Conservation (phyloP, 2,888 invertebrate genomes). For the Cremastobaeus sp. region DNA sequence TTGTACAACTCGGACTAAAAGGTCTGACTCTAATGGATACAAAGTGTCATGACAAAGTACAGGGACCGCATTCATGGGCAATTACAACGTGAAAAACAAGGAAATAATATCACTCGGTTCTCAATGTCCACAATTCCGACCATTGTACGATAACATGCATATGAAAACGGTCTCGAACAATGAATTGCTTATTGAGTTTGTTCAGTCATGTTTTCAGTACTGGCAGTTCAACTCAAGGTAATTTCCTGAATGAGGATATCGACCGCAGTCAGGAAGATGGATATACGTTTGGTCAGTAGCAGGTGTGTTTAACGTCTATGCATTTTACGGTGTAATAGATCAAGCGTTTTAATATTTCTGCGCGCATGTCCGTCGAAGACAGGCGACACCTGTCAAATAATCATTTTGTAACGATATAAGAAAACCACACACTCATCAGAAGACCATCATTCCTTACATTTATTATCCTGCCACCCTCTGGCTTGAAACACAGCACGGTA, state of each 20-base stretch:
- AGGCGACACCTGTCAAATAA: slow-evolving; percentile 54
- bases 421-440: slow-evolving; percentile 27
- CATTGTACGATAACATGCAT: slow-evolving; percentile 18
- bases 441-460: slow-evolving; percentile 2
- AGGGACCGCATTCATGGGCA: no score
- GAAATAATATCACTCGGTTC: slow-evolving; percentile 12
- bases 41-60: no score
- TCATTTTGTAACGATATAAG: slow-evolving; percentile 33
- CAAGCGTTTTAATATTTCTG: slow-evolving; percentile 39
- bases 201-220: slow-evolving; percentile 50
- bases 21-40: no score
- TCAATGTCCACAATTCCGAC: slow-evolving; percentile 6
- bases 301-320: slow-evolving; percentile 57
- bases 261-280: slow-evolving; percentile 43
- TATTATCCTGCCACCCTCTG: not conserved
- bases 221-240: slow-evolving; percentile 44
- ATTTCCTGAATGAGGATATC: slow-evolving; percentile 55
- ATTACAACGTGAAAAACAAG: slow-evolving; percentile 3
- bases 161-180: slow-evolving; percentile 33
- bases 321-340: slow-evolving; percentile 56
- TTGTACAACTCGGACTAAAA: no score
- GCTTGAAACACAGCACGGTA: no score
- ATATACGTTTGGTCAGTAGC: slow-evolving; percentile 54
- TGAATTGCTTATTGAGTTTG: slow-evolving; percentile 52
- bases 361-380: slow-evolving; percentile 26